Conservation (phyloP, 2,797 vertebrate species). For the Artibeus jamaicensis region DNA sequence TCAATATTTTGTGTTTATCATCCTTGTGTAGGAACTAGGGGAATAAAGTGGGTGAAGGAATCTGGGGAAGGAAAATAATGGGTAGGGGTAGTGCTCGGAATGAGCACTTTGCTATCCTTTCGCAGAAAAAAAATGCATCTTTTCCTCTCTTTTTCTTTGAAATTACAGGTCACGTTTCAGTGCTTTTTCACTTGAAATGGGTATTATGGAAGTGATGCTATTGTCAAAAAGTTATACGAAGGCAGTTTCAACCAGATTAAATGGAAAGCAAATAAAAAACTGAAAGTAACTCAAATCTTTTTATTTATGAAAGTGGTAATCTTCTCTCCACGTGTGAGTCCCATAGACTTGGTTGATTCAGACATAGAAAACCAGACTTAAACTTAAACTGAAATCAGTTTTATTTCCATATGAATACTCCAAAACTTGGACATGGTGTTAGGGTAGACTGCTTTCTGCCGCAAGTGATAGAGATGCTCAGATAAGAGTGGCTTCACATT, state of each 20-base stretch:
- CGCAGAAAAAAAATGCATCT: not conserved
- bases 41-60: not conserved
- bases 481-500: not conserved
- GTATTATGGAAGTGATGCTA: not conserved
- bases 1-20: not conserved
- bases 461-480: not conserved
- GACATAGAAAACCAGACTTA: not conserved
- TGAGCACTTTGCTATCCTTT: not conserved
- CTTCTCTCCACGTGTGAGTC: not conserved
- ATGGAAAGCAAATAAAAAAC: conserved; percentile 39
- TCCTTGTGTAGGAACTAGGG: not conserved
- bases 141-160: conserved; percentile 9
- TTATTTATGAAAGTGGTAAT: conserved; percentile 27
- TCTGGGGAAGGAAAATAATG: not conserved
- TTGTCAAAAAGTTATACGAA: conserved; percentile 32
- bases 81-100: not conserved
- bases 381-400: not conserved
- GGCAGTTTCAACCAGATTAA: conserved; percentile 32
- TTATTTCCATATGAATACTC: not conserved
- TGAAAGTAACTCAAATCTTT: conserved; percentile 23
- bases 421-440: not conserved
- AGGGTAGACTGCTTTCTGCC: not conserved
- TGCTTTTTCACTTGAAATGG: conserved; percentile 19
- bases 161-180: conserved; percentile 51
- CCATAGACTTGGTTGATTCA: not conserved